Percentiles rank a stretch among this genome's conserved stretches.
These are phyloP conservation scores for Falco rusticolus DNA, from an alignment of 2,797 vertebrate species.

Conservation along the genomic window DNA sequence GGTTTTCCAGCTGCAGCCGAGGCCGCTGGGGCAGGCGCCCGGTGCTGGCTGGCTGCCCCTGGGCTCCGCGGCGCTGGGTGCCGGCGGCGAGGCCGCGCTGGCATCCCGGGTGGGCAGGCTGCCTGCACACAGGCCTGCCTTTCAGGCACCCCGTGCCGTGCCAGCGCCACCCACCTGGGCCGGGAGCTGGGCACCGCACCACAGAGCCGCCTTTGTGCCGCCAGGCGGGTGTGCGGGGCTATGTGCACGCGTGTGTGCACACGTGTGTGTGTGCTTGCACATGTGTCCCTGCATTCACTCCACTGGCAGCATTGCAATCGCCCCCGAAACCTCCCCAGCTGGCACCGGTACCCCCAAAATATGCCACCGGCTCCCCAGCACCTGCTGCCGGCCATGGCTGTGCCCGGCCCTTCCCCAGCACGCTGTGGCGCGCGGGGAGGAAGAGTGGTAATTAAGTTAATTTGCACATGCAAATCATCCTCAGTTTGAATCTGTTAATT, in stretches of 20 bases:
- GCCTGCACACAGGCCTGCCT: neutral
- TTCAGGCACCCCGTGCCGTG: neutral
- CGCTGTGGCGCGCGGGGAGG: neutral
- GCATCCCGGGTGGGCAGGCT: neutral
- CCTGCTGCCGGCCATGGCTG: neutral
- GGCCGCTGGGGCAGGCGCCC: neutral
- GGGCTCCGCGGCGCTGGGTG: neutral
- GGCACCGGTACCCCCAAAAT: neutral
- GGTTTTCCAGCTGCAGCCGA: neutral
- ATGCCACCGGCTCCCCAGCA: fast-evolving
- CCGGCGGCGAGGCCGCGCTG: neutral
- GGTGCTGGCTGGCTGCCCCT: neutral
- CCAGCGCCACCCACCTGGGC: neutral
- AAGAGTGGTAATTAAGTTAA: conserved; percentile 51
- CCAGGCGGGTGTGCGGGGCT: fast-evolving
- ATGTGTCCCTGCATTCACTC: fast-evolving
- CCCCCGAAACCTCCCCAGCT: neutral
- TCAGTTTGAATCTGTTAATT: conserved; percentile 70
- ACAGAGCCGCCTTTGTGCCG: neutral
- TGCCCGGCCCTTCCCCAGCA: neutral
- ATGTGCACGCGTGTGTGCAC: no score
- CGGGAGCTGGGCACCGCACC: neutral
- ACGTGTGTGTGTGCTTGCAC: fast-evolving
- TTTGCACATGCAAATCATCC: conserved; percentile 64
- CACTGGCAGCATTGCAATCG: fast-evolving